phyloP scores from a whole-genome alignment of 1,140 invertebrate species.

The Drosophila rufa region DNA sequence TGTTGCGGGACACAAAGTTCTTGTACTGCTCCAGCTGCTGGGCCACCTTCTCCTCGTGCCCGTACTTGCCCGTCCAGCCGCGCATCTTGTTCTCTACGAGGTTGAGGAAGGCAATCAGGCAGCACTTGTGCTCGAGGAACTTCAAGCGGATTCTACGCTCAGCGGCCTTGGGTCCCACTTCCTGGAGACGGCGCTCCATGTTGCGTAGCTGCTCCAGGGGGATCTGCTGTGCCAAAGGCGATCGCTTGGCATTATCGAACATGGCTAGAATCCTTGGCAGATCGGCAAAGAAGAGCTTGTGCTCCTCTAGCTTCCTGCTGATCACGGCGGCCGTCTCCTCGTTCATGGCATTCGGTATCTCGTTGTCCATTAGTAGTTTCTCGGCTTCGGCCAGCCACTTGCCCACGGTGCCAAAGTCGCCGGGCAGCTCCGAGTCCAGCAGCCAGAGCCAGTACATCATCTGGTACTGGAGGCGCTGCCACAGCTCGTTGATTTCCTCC shows the following conservation, averaged over 20 bases:
- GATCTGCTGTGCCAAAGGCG: slow-evolving; percentile 88
- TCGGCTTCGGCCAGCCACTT: slow-evolving; percentile 96
- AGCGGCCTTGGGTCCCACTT: slow-evolving; percentile 89
- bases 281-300: slow-evolving; percentile 95
- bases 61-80: slow-evolving; percentile 95
- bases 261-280: slow-evolving; percentile 91
- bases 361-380: slow-evolving; percentile 91
- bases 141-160: slow-evolving; percentile 93
- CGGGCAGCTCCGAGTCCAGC: slow-evolving; percentile 93
- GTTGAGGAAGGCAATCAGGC: slow-evolving; percentile 95
- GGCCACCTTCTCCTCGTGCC: slow-evolving; percentile 92
- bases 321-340: slow-evolving; percentile 94
- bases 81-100: slow-evolving; percentile 95
- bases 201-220: slow-evolving; percentile 92
- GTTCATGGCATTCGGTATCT: slow-evolving; percentile 92
- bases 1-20: slow-evolving; percentile 95
- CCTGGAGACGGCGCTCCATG: slow-evolving; percentile 91
- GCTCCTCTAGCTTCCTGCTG: slow-evolving; percentile 94
- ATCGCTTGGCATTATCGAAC: slow-evolving; percentile 89
- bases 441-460: slow-evolving; percentile 94
- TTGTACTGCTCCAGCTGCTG: slow-evolving; percentile 94
- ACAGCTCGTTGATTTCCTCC: slow-evolving; percentile 90
- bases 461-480: slow-evolving; percentile 91
- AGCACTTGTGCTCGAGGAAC: slow-evolving; percentile 96
- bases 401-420: slow-evolving; percentile 93